Percentiles rank a stretch among this genome's conserved stretches.
Conservation (phyloP, 2,797 vertebrate species). For the Paramormyrops hopkinsi region DNA sequence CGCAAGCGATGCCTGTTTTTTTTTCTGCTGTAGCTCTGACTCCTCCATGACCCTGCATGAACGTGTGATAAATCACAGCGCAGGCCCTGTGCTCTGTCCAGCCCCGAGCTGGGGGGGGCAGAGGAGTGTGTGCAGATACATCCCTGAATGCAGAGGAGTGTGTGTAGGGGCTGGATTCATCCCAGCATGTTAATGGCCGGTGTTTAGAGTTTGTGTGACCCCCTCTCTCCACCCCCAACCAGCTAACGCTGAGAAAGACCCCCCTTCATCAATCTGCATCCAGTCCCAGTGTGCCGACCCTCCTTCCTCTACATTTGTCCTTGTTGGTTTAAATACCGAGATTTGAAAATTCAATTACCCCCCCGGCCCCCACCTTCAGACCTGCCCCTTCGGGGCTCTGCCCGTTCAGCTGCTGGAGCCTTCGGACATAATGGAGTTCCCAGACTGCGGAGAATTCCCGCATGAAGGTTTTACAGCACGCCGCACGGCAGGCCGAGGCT, state of each 20-base stretch:
- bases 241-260: neutral
- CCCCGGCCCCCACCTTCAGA: conserved; percentile 27
- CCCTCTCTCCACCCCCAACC: conserved; percentile 40
- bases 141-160: too few relatives aligned
- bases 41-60: conserved; percentile 4
- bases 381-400: neutral
- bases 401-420: conserved; percentile 40
- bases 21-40: conserved; percentile 3
- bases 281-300: neutral
- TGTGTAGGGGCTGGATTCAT: conserved; percentile 46
- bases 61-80: neutral
- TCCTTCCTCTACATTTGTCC: neutral
- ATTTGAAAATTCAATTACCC: conserved; percentile 36
- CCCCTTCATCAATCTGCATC: neutral
- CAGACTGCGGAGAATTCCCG: conserved; percentile 45
- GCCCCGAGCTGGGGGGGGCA: neutral
- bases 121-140: neutral
- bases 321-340: conserved; percentile 16
- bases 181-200: conserved; percentile 72
- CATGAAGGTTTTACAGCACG: conserved; percentile 30
- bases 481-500: neutral
- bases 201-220: conserved; percentile 67
- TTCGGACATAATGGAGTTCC: conserved; percentile 45
- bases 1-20: neutral
- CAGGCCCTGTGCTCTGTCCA: conserved; percentile 15